Evolutionary conservation across 2,797 vertebrate genomes (phyloP), one percentile per base, ranked within the genome.

Genomic region (Arremon brunneinucha): DNA sequence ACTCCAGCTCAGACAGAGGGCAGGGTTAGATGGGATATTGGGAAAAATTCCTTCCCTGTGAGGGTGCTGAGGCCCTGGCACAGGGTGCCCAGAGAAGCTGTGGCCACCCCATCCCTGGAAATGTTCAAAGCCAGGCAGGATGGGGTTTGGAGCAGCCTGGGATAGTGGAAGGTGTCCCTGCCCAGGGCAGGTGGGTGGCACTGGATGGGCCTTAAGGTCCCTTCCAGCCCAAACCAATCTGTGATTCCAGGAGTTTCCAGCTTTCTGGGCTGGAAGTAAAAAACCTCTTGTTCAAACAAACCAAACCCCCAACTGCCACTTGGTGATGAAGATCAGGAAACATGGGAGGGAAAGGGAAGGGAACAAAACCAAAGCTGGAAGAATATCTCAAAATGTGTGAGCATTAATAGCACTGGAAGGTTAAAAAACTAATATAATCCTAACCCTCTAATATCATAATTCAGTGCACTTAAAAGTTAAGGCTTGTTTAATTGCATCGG

Each of bases 321-420:
- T 9, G 22, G 69, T 50, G 34, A 47, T 11, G 28, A 53, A 28
- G 27, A 26, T 39, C 13, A 52, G 85, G 70, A 71, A 89, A 74
- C 12, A 14, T 0, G 1, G 13, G 6, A 5, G 8, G 14, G 3
- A 1, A 4, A 41, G 15, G 37, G 41, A 35, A 44, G 11, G 19
- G 37, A 53, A 74, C 11, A 65, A 85, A 84, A 55, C 14, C n/a
- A 37, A 59, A 43, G 8, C 18, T 35, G 72, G 59, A 83, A 72
- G 55, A 55, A 23, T 20, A 8, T 15, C 43, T 8, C 30, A 32
- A 49, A 77, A 21, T 5, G 15, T 27, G 24, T 16, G 55, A 85
- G 39, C 22, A 22, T 30, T n/a, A 52, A 12, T 7, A 72, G 28
- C 20, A 47, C 16, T 44, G 59, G 3, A 52, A 46, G 22, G 14